These are phyloP conservation scores for Collichthys lucidus DNA, from an alignment of 2,113 vertebrate genomes.

Conservation along the genomic window DNA sequence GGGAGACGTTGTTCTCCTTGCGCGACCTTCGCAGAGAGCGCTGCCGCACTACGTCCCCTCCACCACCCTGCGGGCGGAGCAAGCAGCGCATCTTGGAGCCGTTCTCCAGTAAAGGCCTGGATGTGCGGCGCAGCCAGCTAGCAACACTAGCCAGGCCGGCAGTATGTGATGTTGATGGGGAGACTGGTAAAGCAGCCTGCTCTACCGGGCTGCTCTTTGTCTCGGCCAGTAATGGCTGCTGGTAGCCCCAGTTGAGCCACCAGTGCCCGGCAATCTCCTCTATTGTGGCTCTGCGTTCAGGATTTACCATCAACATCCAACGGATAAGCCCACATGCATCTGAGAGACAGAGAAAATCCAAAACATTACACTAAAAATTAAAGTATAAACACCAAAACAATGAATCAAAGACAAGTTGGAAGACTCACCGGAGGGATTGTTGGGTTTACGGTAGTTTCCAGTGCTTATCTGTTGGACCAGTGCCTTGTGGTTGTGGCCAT, in stretches of 20 bases:
- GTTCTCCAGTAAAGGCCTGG: slow-evolving; percentile 92
- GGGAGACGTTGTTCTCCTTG: slow-evolving; percentile 93
- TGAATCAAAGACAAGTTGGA: background rate
- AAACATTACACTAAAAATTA: background rate
- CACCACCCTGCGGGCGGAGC: slow-evolving; percentile 85
- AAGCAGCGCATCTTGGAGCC: slow-evolving; percentile 93
- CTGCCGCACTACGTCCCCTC: slow-evolving; percentile 85
- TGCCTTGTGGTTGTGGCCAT: slow-evolving; percentile 91
- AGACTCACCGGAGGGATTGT: slow-evolving; percentile 88
- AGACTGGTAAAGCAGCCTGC: slow-evolving; percentile 9
- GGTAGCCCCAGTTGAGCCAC: slow-evolving; percentile 99
- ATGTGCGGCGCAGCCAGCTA: slow-evolving; percentile 92
- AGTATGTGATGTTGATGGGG: slow-evolving; percentile 39
- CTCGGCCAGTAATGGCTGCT: slow-evolving; percentile 80
- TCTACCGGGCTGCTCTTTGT: slow-evolving; percentile 70
- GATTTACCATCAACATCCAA: slow-evolving; percentile 98
- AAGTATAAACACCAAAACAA: background rate
- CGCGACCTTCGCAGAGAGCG: slow-evolving; percentile 94
- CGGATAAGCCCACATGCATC: slow-evolving; percentile 97
- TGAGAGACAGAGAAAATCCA: slow-evolving; percentile 72
- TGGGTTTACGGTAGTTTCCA: slow-evolving; percentile 91
- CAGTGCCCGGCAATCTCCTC: slow-evolving; percentile 95
- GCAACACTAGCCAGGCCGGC: slow-evolving; percentile 83
- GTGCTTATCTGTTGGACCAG: slow-evolving; percentile 94
- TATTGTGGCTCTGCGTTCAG: slow-evolving; percentile 92